These are phyloP conservation scores for Episyrphus balteatus DNA, from an alignment of 1,140 invertebrate genomes.

Conservation along the genomic window DNA sequence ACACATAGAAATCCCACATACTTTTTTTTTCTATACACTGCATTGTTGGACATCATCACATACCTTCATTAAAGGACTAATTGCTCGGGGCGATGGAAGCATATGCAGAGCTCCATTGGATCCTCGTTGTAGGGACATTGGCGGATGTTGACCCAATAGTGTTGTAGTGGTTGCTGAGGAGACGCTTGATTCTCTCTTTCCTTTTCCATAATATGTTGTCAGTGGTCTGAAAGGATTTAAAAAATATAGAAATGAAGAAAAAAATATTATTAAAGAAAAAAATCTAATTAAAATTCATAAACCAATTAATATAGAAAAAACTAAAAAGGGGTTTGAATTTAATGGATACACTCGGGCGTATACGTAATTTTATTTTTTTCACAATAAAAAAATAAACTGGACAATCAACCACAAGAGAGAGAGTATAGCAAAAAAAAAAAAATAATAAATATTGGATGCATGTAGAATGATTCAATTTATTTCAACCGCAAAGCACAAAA, in stretches of 20 bases:
- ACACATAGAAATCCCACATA: not conserved
- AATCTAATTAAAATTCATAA: not conserved
- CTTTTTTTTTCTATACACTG: not conserved
- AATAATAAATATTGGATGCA: too few relatives aligned
- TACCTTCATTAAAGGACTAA: conserved; percentile 35
- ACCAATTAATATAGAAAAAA: too few relatives aligned
- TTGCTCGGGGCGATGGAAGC: conserved; percentile 26
- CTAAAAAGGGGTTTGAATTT: too few relatives aligned
- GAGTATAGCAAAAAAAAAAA: too few relatives aligned
- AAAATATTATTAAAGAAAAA: not conserved
- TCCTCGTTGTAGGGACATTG: conserved; percentile 20
- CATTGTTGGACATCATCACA: not conserved
- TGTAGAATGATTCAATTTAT: too few relatives aligned
- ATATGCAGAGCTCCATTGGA: conserved; percentile 34
- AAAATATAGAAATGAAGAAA: conserved; percentile 3
- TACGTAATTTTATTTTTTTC: too few relatives aligned
- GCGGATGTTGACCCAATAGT: conserved; percentile 25
- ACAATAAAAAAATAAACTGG: too few relatives aligned
- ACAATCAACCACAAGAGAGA: too few relatives aligned
- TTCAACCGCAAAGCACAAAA: too few relatives aligned
- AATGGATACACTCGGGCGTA: too few relatives aligned
- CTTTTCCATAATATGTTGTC: conserved; percentile 32
- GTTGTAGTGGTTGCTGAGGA: conserved; percentile 35
- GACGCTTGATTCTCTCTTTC: conserved; percentile 33
- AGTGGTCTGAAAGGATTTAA: conserved; percentile 19